Evolutionary conservation across 2,888 invertebrate genomes (phyloP).

Genomic region (Venusia cambrica): DNA sequence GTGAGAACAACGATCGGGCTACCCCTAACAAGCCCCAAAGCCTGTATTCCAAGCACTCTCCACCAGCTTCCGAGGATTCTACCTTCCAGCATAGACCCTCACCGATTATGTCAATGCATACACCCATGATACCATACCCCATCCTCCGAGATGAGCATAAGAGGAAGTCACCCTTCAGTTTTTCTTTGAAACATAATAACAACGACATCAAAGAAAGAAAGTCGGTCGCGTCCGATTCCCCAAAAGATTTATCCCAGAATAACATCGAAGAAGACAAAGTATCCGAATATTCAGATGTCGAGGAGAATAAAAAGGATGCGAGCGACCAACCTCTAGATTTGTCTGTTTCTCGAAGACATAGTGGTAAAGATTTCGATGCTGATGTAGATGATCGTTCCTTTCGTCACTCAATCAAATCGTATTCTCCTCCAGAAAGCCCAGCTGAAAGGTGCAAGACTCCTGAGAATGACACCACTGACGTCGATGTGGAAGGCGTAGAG

Average conservation of each 20-base stretch:
- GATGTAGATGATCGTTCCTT: slow-evolving; percentile 66
- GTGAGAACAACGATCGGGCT: slow-evolving; percentile 66
- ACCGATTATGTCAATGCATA: slow-evolving; percentile 81
- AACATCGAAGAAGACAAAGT: slow-evolving; percentile 51
- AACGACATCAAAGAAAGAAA: slow-evolving; percentile 50
- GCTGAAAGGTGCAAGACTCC: slow-evolving; percentile 64
- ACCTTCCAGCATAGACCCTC: slow-evolving; percentile 83
- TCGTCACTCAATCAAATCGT: slow-evolving; percentile 69
- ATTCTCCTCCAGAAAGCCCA: slow-evolving; percentile 69
- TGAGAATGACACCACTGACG: slow-evolving; percentile 77
- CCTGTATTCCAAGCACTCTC: slow-evolving; percentile 81
- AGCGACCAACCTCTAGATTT: slow-evolving; percentile 88
- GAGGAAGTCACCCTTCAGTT: slow-evolving; percentile 61
- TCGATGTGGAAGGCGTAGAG: slow-evolving; percentile 78
- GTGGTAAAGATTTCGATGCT: slow-evolving; percentile 62
- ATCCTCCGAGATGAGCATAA: slow-evolving; percentile 59
- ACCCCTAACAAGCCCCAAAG: slow-evolving; percentile 78
- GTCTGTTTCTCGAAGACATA: slow-evolving; percentile 82
- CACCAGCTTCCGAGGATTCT: slow-evolving; percentile 85
- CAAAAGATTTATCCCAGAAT: slow-evolving; percentile 64
- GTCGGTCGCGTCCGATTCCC: slow-evolving; percentile 48
- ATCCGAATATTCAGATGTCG: slow-evolving; percentile 59
- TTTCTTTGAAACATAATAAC: slow-evolving; percentile 57
- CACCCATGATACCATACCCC: slow-evolving; percentile 56
- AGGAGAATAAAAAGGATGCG: slow-evolving; percentile 65